These are phyloP conservation scores for Antigone vipio DNA, from an alignment of 2,113 vertebrate genomes.

Conservation along the genomic window DNA sequence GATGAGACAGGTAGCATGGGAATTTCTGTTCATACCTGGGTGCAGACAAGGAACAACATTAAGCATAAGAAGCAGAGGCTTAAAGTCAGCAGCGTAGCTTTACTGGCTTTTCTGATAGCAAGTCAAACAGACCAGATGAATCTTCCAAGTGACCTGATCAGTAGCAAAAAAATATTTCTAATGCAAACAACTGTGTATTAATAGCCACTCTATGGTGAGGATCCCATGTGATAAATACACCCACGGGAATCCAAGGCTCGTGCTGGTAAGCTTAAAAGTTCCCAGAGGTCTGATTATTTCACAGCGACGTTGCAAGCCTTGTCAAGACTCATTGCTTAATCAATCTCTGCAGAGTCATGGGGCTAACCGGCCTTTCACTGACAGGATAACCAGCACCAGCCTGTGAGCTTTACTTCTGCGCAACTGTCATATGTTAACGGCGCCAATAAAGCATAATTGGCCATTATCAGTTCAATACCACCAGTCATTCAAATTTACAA, in stretches of 20 bases:
- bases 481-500: constrained; percentile 14
- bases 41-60: background rate
- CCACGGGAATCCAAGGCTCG: background rate
- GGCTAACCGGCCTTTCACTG: background rate
- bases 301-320: constrained; percentile 9
- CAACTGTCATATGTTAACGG: background rate
- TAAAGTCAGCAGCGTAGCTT: background rate
- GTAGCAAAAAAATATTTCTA: background rate
- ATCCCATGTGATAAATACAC: constrained; percentile 37
- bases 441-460: constrained; percentile 13
- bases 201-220: background rate
- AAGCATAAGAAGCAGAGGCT: background rate
- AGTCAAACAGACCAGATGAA: background rate
- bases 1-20: background rate
- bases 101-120: background rate
- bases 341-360: constrained; percentile 20
- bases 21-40: background rate
- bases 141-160: background rate
- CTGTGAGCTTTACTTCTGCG: background rate
- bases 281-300: constrained; percentile 57
- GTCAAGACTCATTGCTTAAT: constrained; percentile 53
- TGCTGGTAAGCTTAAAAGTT: constrained; percentile 27
- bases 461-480: background rate
- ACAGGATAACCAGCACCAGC: background rate
- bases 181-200: background rate